phyloP scores from a whole-genome alignment of 2,113 vertebrate species.

The Rhabdomys dilectus region DNA sequence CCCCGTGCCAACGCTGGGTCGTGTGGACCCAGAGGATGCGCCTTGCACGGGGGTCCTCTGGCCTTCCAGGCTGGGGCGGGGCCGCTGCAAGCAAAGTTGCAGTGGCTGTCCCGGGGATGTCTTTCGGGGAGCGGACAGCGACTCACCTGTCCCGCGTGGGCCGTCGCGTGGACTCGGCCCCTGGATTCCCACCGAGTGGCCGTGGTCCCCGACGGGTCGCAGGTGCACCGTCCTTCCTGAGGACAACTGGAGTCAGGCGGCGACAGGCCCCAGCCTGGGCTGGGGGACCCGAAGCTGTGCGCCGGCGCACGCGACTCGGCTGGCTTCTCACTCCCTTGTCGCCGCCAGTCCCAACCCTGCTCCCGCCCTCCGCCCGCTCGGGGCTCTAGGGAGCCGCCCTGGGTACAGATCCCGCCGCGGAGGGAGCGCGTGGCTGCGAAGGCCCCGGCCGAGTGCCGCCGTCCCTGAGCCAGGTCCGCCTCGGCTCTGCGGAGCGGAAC shows the following conservation, averaged over 20 bases:
- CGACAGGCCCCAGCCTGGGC: conserved; percentile 39
- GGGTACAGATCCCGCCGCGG: background rate
- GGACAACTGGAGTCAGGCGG: background rate
- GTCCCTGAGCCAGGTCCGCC: conserved; percentile 48
- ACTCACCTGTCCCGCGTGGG: conserved; percentile 78
- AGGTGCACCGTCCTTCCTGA: conserved; percentile 8
- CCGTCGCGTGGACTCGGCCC: conserved; percentile 18
- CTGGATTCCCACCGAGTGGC: conserved; percentile 5
- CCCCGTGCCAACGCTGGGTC: background rate
- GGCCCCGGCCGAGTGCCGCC: background rate
- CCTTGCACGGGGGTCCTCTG: conserved; percentile 20
- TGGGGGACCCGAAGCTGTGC: background rate
- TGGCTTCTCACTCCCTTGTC: background rate
- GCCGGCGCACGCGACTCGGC: conserved; percentile 51
- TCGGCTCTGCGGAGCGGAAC: conserved; percentile 80
- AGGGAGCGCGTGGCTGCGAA: background rate
- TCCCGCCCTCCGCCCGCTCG: background rate
- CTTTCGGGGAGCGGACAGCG: background rate
- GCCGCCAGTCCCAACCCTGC: background rate
- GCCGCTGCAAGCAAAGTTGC: conserved; percentile 58
- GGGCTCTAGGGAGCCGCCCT: conserved; percentile 31
- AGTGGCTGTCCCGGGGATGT: background rate
- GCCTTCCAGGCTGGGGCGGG: conserved; percentile 46
- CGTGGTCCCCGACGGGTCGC: conserved; percentile 5
- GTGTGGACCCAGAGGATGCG: accelerated